phyloP scores from a whole-genome alignment of 2,113 vertebrate genomes.

The Labeo catla region DNA sequence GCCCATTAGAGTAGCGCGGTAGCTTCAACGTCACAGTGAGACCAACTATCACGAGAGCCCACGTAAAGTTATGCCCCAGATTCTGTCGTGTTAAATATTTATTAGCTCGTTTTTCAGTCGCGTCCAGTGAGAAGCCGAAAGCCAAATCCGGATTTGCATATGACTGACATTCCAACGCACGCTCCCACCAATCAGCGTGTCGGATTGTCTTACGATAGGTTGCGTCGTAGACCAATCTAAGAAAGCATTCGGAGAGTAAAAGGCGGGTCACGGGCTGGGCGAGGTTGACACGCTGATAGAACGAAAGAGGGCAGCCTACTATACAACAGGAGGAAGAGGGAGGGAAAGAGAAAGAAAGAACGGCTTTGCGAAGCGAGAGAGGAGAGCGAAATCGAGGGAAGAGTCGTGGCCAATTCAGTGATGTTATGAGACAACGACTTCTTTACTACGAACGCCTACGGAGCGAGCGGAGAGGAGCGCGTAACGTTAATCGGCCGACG shows the following conservation, averaged over 20 bases:
- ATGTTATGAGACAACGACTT: constrained; percentile 62
- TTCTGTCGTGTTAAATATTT: constrained; percentile 46
- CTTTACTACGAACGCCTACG: constrained; percentile 58
- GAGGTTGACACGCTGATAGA: constrained; percentile 78
- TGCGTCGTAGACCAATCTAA: constrained; percentile 64
- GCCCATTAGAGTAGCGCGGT: neutral
- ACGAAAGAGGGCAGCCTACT: constrained; percentile 73
- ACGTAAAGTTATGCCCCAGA: neutral
- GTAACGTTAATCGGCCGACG: constrained; percentile 37
- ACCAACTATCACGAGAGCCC: constrained; percentile 37
- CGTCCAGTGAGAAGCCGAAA: constrained; percentile 35
- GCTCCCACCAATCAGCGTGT: constrained; percentile 64
- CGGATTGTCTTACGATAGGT: constrained; percentile 63
- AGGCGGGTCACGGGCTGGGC: constrained; percentile 77
- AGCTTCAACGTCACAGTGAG: neutral
- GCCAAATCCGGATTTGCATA: constrained; percentile 74
- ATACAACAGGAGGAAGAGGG: constrained; percentile 77
- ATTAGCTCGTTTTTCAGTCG: constrained; percentile 35
- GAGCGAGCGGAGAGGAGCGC: constrained; percentile 52
- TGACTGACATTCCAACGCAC: constrained; percentile 83
- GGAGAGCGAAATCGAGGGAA: constrained; percentile 38
- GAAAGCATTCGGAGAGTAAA: neutral
- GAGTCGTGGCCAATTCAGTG: constrained; percentile 50
- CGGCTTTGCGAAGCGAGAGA: constrained; percentile 57
- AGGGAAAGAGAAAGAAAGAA: constrained; percentile 60